A percentile compares a stretch with the other conserved stretches of the same genome.
These are phyloP conservation scores for Malurus elegans DNA, from an alignment of 2,113 vertebrate species.

Conservation along the genomic window DNA sequence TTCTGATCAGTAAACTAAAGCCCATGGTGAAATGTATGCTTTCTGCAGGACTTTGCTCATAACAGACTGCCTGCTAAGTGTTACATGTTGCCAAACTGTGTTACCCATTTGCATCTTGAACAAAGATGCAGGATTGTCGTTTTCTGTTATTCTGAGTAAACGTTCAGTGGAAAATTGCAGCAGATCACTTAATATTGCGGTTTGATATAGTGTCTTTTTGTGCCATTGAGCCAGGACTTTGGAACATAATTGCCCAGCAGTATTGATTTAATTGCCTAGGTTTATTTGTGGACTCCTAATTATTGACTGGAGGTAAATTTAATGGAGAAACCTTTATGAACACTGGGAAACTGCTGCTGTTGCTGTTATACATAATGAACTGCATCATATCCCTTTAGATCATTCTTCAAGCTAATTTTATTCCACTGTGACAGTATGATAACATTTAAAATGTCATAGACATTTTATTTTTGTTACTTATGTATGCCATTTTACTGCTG, in stretches of 20 bases:
- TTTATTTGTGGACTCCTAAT: conserved; percentile 99
- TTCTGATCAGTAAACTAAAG: neutral
- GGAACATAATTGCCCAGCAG: conserved; percentile 83
- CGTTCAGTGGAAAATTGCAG: conserved; percentile 61
- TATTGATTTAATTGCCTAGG: conserved; percentile 98
- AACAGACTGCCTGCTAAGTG: neutral
- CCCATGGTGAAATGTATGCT: neutral
- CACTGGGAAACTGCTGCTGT: conserved; percentile 88
- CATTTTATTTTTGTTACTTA: conserved; percentile 81
- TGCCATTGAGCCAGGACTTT: conserved; percentile 85
- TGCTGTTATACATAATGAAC: conserved; percentile 91
- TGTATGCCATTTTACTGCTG: conserved; percentile 72
- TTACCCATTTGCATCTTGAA: neutral
- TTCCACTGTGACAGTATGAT: conserved; percentile 81
- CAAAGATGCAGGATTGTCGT: neutral
- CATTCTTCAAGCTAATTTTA: conserved; percentile 95
- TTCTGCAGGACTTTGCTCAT: neutral
- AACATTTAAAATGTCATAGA: conserved; percentile 82
- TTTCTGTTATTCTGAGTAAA: conserved; percentile 51
- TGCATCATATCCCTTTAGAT: conserved; percentile 83
- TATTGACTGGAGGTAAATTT: conserved; percentile 99
- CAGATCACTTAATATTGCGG: conserved; percentile 81
- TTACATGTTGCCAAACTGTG: neutral
- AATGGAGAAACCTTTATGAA: conserved; percentile 97
- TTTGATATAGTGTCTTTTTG: conserved; percentile 90